Base-by-base conservation (phyloP, 2,797 vertebrate genomes). In the Arrhamphus sclerolepis region DNA sequence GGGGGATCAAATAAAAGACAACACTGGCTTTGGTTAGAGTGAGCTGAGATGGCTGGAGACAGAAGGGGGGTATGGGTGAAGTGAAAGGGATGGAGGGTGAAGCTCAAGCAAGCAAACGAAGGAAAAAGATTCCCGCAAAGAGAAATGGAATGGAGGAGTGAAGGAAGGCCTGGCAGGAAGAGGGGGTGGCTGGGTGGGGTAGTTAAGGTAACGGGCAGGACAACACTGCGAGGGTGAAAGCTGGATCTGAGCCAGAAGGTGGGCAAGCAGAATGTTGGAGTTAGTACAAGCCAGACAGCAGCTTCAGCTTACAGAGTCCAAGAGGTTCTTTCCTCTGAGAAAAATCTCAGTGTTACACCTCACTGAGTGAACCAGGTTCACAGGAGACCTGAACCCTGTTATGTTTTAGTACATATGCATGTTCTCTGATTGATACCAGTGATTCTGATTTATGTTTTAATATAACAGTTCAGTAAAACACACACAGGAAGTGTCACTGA, bases 151-250 rank as follows among this genome's bases (percentile, higher is more conserved):
- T 29, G 70, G 58, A 26, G 38, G 59, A 75, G 70, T 62, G 24
- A 52, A 55, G 48, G 63, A 43, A 41, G 16, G 34, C 43, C 29
- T 56, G 44, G 64, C 52, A 80, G 80, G 80, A 64, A 70, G 64
- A 19, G 58, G 69, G 44, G 56, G 70, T 58, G 63, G 65, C 68
- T 62, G 71, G 69, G 62, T 28, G 55, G 69, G 53, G 57, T 73
- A 72, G 77, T 75, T 78, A 75, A 87, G 81, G 78, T 61, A 62
- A 69, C 87, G 78, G 68, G 74, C 80, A 87, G 84, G 81, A 81
- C 76, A 87, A 85, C 83, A 81, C 73, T 70, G 79, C 8, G 57
- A 81, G 81, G 80, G 66, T 78, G 76, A 77, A 69, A 70, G 64
- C 54, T 84, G 85, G 84, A 78, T 51, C 26, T 14, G 69, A 43